Conservation (phyloP, 2,888 invertebrate genomes). For the Aleiodes leptofemur region DNA sequence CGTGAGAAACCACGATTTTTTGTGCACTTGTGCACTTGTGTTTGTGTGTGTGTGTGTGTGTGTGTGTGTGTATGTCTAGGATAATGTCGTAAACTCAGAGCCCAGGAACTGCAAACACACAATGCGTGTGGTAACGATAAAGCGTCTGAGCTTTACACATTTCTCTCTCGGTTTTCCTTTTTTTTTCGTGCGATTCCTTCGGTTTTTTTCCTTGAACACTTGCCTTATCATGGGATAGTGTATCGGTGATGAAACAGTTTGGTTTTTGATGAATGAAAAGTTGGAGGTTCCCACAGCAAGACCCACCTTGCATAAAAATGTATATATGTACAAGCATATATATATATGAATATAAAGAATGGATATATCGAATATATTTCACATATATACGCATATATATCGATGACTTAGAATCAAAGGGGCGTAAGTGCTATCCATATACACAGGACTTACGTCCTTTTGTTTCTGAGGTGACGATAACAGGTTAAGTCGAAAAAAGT, state of each 20-base stretch:
- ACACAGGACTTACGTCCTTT: too few relatives aligned
- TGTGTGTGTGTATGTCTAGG: conserved; percentile 61
- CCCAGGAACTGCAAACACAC: conserved; percentile 56
- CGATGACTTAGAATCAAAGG: too few relatives aligned
- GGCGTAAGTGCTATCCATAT: too few relatives aligned
- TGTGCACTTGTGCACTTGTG: conserved; percentile 39
- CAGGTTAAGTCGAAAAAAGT: too few relatives aligned
- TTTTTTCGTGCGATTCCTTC: conserved; percentile 26
- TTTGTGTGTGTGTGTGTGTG: too few relatives aligned
- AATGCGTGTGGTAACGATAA: conserved; percentile 55
- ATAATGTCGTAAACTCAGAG: conserved; percentile 61
- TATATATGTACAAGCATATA: too few relatives aligned
- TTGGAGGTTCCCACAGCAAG: background rate
- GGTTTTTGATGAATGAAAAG: background rate
- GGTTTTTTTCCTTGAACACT: conserved; percentile 24
- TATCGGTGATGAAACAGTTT: background rate
- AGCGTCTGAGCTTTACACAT: conserved; percentile 49
- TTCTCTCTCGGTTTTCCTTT: conserved; percentile 28
- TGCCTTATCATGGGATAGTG: background rate
- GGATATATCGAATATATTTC: too few relatives aligned
- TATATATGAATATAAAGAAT: too few relatives aligned
- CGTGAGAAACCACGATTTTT: conserved; percentile 50
- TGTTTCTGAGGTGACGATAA: too few relatives aligned
- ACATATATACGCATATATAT: too few relatives aligned
- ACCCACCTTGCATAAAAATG: too few relatives aligned